Evolutionary conservation across 2,113 vertebrate genomes (phyloP), one percentile per base, ranked within the genome.

Genomic region (Chauna torquata): DNA sequence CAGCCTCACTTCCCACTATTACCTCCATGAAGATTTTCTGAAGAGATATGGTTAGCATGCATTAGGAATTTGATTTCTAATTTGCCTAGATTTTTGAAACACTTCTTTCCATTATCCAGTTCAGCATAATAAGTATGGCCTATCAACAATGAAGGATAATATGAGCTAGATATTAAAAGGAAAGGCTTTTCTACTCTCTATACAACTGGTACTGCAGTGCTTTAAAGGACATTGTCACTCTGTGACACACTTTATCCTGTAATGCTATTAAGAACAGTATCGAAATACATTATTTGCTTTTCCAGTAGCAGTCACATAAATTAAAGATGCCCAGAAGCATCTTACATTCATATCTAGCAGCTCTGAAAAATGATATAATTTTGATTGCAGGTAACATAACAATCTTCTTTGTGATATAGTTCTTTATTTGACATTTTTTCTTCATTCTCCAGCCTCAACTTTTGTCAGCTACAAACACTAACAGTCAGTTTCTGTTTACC

Each of bases 281-380:
- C 80, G 94, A 96, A 97, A 97, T 66, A 93, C 87, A 86, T 95
- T 96, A 95, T 97, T 97, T 96, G 85, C 65, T 95, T 93, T 96
- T 89, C 92, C 87, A 94, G 82, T 84, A 83, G 85, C 89, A 95
- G 81, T 83, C 94, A 94, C 80, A 92, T 96, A 97, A 97, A 97
- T 96, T 96, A 97, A 95, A 92, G 89, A 86, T 91, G 64, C 86
- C 94, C 76, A 80, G 75, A 96, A 96, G 94, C 88, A 95, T 52
- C 91, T 94, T 96, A 93, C 88, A 62, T 94, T 96, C 55, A 89
- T 76, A 91, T 52, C 87, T 92, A 94, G 64, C 80, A 92, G 94
- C 94, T 97, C 91, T 97, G 92, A 97, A 96, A 97, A 97, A 97
- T 91, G 64, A 94, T 96, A 81, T 97, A 81, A 96, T 96, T 97